Base-by-base conservation (phyloP, 2,113 vertebrate species). In the Nyctibius bracteatus region DNA sequence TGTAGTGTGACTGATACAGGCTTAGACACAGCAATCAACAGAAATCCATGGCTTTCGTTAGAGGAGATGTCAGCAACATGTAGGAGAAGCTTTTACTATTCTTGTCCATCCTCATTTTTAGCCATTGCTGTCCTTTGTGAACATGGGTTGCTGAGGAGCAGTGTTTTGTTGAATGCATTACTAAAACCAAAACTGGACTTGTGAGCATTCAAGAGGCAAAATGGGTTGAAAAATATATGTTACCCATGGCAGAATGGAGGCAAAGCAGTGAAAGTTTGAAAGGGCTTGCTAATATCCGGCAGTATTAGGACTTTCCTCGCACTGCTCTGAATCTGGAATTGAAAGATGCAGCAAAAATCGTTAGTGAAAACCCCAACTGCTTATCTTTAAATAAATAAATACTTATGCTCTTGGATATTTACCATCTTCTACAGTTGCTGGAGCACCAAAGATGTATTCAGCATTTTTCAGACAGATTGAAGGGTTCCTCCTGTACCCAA, bases 41-140 rank as follows among this genome's bases (percentile, higher is more conserved):
- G 77, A 96, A 97, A 88, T 80, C 44, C 65, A 92, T 49, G 22
- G 46, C 74, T 86, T 93, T 92, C 43, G 41, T 90, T 92, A 94
- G 80, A 86, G 83, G 54, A 83, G 59, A 51, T 75, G 81, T 73
- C 73, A 71, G 73, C 62, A 91, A 71, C n/a, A 39, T 58, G 28
- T 30, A 86, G 46, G 72, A 80, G 74, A 90, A 94, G 33, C 58
- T 77, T 96, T 93, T 88, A 72, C 35, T 81, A 3, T 93, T 93
- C 86, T 89, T 52, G 41, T 93, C 75, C 49, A 55, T 91, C 78
- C 70, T 81, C 14, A 33, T 77, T 96, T 92, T 88, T 77, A 91
- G 86, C 46, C 46, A 17, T 70, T 81, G 74, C 83, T 86, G 59
- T 57, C 81, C 37, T 82, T 49, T 68, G 47, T 89, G 91, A 91